Evolutionary conservation across 2,888 invertebrate species (phyloP), one percentile per base, ranked within the genome.

Genomic region (Chalcosyrphus nemorum): DNA sequence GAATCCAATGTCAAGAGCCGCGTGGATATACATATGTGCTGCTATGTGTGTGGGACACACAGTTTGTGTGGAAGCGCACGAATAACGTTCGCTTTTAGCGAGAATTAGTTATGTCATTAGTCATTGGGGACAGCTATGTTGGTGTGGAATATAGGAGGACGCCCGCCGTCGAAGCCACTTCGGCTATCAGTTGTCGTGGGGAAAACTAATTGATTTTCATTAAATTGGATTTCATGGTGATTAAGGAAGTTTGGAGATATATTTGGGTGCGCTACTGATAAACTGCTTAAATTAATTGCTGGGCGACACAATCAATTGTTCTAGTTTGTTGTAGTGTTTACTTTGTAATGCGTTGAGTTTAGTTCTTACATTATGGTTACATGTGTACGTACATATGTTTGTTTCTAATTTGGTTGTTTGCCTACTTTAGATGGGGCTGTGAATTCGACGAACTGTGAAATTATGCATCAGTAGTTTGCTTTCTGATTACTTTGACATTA

Each of bases 1-100:
- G 45, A 61, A 63, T 56, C 78, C 78, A 82, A 82, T 82, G 82
- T 82, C 82, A 82, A 82, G 72, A 77, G 68, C 68, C 72, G 47
- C 57, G 54, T 63, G 50, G 24, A 68, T 47, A 74, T 19, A 65
- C 43, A 9, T 54, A 15, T 6, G 27, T 29, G 11, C 15, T 11
- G 27, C 13, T 68, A 47, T 41, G 50, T 61, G 24, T 50, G 52
- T 21, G 19, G n/a, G n/a, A n/a, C n/a, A n/a, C n/a, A 32, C 24
- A 4, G 38, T 65, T 24, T 59, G 32, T 45, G 15, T 52, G 47
- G 59, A 35, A 56, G 59, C n/a, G n/a, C 15, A 43, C 57, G 66
- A 66, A 32, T 66, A 59, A 66, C 66, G 76, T 77, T 61, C 32
- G 68, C 38, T 72, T 82, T 75, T 63, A 57, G 75, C 41, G n/a